Base-by-base conservation (phyloP, 2,888 invertebrate genomes). In the Plagodis pulveraria region DNA sequence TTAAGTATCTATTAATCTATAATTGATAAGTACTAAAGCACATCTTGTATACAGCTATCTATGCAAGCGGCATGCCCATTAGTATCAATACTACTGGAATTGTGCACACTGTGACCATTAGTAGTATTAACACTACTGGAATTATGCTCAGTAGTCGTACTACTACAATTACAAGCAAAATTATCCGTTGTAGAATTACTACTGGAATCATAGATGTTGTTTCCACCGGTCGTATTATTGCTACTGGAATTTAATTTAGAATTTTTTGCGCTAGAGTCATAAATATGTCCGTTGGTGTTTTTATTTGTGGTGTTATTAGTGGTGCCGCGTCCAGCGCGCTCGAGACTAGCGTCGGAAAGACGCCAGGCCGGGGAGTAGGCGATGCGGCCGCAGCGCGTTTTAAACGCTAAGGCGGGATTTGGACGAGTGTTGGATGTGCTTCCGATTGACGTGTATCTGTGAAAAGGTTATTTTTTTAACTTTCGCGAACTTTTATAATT, bases 371-470 rank as follows among this genome's bases (percentile, higher is more conserved):
- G 96, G 41, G 93, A 88, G 85, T 96, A 97, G 34, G 83, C 71
- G 58, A 84, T 82, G 61, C 74, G 80, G 41, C 87, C 94, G 74
- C 81, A 84, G 34, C 63, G 74, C 73, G 94, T 94, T 11, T 83
- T 81, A 66, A 86, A 90, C 42, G 92, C 88, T 58, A 98, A 87
- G 41, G 94, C 91, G 0, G 97, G 96, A 92, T 99, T 98, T 0
- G 95, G 96, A 62, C 94, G 84, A 0, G 98, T 98, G 83, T 98
- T 97, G 43, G 94, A 92, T 61, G 94, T 93, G 79, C 96, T 96
- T 50, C 98, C 99, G 71, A 99, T 93, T 35, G 98, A 99, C 0
- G 98, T 98, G 81, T 96, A 98, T 43, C 96, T 96, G 11, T 6
- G 9, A 36, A 36, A 7, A 42, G 10, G 22, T 1, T 22, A 22